phyloP scores from a whole-genome alignment of 2,113 vertebrate genomes.

The Odocoileus virginianus region DNA sequence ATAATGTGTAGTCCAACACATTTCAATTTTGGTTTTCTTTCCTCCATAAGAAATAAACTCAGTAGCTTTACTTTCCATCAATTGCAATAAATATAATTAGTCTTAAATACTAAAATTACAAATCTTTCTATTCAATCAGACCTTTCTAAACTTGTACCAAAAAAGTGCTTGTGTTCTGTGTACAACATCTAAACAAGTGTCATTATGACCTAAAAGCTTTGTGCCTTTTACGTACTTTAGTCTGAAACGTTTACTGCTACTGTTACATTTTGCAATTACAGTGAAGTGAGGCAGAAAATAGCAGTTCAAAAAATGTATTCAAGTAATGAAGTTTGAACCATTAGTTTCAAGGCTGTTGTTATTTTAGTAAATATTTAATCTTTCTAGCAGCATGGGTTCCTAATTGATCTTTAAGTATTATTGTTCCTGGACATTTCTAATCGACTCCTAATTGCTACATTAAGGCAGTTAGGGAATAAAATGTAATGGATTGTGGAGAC shows the following conservation, averaged over 20 bases:
- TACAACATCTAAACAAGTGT: constrained; percentile 67
- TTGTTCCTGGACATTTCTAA: constrained; percentile 78
- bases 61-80: constrained; percentile 27
- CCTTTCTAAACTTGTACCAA: constrained; percentile 9
- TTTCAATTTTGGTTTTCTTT: not conserved
- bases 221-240: constrained; percentile 74
- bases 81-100: constrained; percentile 58
- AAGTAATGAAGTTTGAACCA: constrained; percentile 82
- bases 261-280: constrained; percentile 82
- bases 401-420: constrained; percentile 83
- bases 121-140: constrained; percentile 30
- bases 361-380: constrained; percentile 85
- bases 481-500: constrained; percentile 50
- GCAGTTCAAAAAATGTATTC: constrained; percentile 75
- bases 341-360: constrained; percentile 81
- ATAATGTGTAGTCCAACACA: not conserved
- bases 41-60: not conserved
- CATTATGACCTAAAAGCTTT: constrained; percentile 72
- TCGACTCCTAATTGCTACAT: constrained; percentile 77
- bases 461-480: constrained; percentile 71
- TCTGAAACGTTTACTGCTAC: constrained; percentile 72
- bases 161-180: constrained; percentile 58
- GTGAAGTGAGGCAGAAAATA: constrained; percentile 86
- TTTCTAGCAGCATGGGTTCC: constrained; percentile 76
- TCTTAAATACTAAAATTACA: constrained; percentile 56